Evolutionary conservation across 2,797 vertebrate genomes (phyloP), one percentile per base, ranked within the genome.

Genomic region (Iguana delicatissima): DNA sequence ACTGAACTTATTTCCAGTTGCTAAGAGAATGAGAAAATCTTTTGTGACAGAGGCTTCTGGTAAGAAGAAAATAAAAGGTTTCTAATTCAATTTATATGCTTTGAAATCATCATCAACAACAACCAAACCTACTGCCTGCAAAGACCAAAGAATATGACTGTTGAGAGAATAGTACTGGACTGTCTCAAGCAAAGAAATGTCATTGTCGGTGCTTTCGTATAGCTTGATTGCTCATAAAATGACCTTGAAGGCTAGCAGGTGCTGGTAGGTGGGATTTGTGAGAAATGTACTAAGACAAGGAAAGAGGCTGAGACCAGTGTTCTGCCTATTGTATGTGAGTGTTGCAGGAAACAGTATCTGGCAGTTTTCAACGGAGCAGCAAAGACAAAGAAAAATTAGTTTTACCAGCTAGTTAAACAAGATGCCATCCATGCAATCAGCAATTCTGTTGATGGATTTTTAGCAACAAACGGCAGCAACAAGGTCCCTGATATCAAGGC

Each of bases 1-100:
- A 90, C 69, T 89, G 88, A 92, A 92, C 2, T 38, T 57, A 89
- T 86, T 93, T 59, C 89, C 67, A 90, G 59, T 89, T 92, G 88
- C 59, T 88, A 92, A 89, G 38, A 87, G 42, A 94, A 83, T 62
- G 46, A 87, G 85, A 73, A 81, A 90, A 87, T 77, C 76, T 83
- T 87, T 57, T 85, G 59, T 55, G 90, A 81, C 55, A 77, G 55
- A 91, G 86, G 87, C 89, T 57, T 93, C 81, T 35, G 12, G 29
- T 84, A 77, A 84, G 29, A 24, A 13, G 69, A 3, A 20, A 4
- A 5, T 1, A 50, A 38, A 24, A 67, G 13, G 29, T 24, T 13
- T 64, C 20, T 26, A 87, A 67, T 87, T 87, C 72, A 84, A 62
- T 74, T 62, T 84, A 76, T 50, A 84, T 57, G 77, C 80, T 89